Percentiles rank a stretch among this genome's conserved stretches.
These are phyloP conservation scores for Toxonevra muliebris DNA, from an alignment of 2,888 invertebrate species.

Conservation along the genomic window DNA sequence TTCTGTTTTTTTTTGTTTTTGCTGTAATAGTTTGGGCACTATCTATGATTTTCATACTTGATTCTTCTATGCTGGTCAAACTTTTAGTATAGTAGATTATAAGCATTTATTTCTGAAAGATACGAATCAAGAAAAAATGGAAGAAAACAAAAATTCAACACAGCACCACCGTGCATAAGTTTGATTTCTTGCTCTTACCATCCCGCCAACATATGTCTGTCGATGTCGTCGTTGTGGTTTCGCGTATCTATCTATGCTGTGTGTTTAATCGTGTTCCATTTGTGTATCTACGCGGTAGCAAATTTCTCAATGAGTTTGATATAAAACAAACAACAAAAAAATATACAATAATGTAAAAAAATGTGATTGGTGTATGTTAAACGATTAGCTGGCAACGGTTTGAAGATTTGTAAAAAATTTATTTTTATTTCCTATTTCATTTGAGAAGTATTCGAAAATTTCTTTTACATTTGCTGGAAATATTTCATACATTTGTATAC, in stretches of 20 bases:
- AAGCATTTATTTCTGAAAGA: background rate
- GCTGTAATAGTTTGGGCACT: too few species aligned
- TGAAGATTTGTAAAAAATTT: too few species aligned
- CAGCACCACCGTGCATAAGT: conserved; percentile 11
- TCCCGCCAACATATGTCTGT: background rate
- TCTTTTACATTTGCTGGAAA: too few species aligned
- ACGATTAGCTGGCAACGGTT: too few species aligned
- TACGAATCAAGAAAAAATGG: background rate
- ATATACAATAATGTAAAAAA: too few species aligned
- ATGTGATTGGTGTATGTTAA: too few species aligned
- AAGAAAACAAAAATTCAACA: background rate
- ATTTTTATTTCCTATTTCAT: too few species aligned
- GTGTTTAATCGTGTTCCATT: conserved; percentile 40
- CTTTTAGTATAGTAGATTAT: background rate
- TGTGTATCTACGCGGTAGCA: conserved; percentile 45
- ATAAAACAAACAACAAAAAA: too few species aligned
- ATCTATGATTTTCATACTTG: too few species aligned
- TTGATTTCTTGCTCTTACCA: conserved; percentile 12
- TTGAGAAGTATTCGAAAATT: too few species aligned
- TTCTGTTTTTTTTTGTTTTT: background rate
- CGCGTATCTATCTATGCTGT: conserved; percentile 15
- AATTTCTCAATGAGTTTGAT: conserved; percentile 29
- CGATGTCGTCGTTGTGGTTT: conserved; percentile 15
- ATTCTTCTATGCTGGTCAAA: background rate
- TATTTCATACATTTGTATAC: too few species aligned